Conservation (phyloP, 2,888 invertebrate genomes). For the Heliconius sara region DNA sequence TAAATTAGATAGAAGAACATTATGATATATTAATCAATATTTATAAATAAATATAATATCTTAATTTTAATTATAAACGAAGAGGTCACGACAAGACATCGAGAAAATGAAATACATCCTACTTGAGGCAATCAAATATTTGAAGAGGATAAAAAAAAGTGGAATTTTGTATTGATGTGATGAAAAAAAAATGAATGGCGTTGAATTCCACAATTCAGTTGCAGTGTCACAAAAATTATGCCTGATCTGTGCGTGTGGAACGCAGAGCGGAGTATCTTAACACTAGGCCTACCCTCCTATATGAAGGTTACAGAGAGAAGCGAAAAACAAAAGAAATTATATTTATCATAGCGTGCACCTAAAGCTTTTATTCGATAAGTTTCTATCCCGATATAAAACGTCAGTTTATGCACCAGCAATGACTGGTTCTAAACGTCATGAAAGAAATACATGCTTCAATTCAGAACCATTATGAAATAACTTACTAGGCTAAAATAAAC, state of each 20-base stretch:
- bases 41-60: no score
- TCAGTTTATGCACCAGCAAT: slow-evolving; percentile 20
- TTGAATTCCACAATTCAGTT: background rate
- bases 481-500: slow-evolving; percentile 9
- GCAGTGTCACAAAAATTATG: background rate
- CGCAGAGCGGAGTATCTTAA: background rate
- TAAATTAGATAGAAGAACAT: background rate
- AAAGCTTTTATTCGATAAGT: slow-evolving; percentile 14
- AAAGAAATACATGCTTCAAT: slow-evolving; percentile 42
- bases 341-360: slow-evolving; percentile 10
- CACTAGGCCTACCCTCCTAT: background rate
- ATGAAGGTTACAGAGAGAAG: background rate
- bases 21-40: no score
- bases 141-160: background rate
- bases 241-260: background rate
- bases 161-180: no score
- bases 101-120: no score
- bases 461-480: slow-evolving; percentile 17
- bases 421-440: slow-evolving; percentile 38
- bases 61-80: no score
- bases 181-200: no score
- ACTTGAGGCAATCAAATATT: no score
- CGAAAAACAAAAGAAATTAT: background rate
- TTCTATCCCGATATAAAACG: slow-evolving; percentile 3
- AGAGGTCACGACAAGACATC: no score